phyloP scores from a whole-genome alignment of 35 echinoderm and acorn worm species.

The Lytechinus variegatus region DNA sequence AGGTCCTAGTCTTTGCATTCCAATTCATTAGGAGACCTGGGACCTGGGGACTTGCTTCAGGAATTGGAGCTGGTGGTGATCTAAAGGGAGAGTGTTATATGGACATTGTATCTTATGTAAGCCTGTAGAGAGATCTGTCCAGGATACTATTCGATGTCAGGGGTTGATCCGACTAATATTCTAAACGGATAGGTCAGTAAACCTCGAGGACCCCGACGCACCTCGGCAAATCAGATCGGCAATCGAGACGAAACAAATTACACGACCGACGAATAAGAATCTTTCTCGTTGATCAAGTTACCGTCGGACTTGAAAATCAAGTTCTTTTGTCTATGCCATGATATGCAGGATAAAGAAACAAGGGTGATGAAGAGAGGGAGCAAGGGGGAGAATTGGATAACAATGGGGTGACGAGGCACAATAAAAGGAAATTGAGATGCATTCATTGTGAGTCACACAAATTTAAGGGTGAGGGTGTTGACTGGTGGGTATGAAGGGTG shows the following conservation, averaged over 20 bases:
- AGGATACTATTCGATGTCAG: no score
- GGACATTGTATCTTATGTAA: no score
- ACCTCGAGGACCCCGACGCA: slow-evolving; percentile 6
- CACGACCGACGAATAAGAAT: background rate
- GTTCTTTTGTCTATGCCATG: background rate
- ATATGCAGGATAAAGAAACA: background rate
- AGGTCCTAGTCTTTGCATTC: no score
- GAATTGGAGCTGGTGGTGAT: no score
- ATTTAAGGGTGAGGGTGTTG: background rate
- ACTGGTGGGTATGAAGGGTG: background rate
- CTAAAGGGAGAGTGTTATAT: no score
- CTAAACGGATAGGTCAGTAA: background rate
- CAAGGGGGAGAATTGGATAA: background rate
- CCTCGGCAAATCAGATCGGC: background rate
- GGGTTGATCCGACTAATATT: background rate
- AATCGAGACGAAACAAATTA: slow-evolving; percentile 2
- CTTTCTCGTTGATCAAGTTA: background rate
- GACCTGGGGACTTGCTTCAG: no score
- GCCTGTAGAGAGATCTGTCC: no score
- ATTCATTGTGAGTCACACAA: background rate
- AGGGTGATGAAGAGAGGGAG: background rate
- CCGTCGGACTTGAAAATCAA: background rate
- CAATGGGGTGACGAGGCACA: background rate
- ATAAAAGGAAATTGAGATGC: background rate
- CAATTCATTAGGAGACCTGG: no score